These are phyloP conservation scores for Drosophila differens DNA, from an alignment of 2,888 invertebrate species.

Conservation along the genomic window DNA sequence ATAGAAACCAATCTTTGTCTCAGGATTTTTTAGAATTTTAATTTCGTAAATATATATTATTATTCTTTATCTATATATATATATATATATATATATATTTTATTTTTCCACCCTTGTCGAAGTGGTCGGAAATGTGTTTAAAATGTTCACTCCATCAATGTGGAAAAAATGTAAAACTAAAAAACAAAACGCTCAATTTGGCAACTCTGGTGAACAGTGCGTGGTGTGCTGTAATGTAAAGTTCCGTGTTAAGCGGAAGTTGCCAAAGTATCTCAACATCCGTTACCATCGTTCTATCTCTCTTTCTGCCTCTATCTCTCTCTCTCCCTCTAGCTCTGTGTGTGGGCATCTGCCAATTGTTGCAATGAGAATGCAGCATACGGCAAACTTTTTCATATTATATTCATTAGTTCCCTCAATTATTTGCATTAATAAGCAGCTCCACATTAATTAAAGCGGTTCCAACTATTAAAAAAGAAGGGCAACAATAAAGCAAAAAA, in stretches of 20 bases:
- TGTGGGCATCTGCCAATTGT: conserved; percentile 57
- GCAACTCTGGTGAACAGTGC: conserved; percentile 20
- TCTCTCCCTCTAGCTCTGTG: conserved; percentile 13
- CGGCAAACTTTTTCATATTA: conserved; percentile 7
- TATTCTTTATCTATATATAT: not conserved
- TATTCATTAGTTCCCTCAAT: conserved; percentile 24
- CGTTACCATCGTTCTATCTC: conserved; percentile 25
- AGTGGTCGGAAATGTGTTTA: not conserved
- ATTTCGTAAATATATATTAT: not conserved
- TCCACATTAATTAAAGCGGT: conserved; percentile 63
- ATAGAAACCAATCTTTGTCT: too few species aligned
- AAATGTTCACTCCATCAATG: not conserved
- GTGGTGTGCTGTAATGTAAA: conserved; percentile 68
- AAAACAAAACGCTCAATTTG: not conserved
- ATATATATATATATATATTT: not conserved
- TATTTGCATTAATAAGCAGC: conserved; percentile 48
- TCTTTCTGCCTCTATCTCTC: not conserved
- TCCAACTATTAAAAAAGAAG: conserved; percentile 26
- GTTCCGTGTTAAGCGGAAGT: conserved; percentile 66
- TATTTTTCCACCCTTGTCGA: not conserved
- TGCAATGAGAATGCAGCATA: conserved; percentile 33
- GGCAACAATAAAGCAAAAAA: not conserved
- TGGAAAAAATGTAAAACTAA: not conserved
- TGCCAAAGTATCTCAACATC: conserved; percentile 60
- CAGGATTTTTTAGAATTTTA: not conserved